Evolutionary conservation across 2,888 invertebrate species (phyloP).

Genomic region (Camponotus fellah): DNA sequence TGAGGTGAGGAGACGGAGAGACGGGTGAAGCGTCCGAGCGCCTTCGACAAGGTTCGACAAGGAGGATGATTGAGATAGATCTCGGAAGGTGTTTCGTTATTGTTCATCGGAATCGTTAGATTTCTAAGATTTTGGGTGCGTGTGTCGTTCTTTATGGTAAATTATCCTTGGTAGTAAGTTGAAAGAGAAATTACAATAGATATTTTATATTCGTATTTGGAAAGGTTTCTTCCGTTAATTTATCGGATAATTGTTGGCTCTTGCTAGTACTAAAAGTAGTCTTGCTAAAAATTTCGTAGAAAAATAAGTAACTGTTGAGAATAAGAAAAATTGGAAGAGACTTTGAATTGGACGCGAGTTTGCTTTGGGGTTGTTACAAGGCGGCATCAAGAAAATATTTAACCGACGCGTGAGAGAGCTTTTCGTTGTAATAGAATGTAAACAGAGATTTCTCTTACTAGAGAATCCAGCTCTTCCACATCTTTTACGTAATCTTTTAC

Average conservation of each 20-base stretch:
- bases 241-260: background rate
- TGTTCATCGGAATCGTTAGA: background rate
- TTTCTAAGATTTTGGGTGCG: background rate
- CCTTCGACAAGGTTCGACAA: background rate
- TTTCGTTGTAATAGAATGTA: constrained; percentile 57
- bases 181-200: background rate
- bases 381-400: constrained; percentile 69
- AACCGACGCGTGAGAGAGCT: constrained; percentile 55
- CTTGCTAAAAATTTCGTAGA: background rate
- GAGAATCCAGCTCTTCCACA: constrained; percentile 25
- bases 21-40: background rate
- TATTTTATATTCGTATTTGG: background rate
- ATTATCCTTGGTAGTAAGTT: background rate
- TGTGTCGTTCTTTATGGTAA: background rate
- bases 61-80: background rate
- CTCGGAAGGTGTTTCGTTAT: background rate
- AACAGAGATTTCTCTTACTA: constrained; percentile 49
- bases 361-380: constrained; percentile 62
- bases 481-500: constrained; percentile 3
- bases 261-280: background rate
- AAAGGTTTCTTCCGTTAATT: background rate
- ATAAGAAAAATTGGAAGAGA: background rate
- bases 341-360: constrained; percentile 48
- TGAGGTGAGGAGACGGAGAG: background rate
- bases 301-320: constrained; percentile 69